These are phyloP conservation scores for Amphiprion percula DNA, from an alignment of 2,113 vertebrate species.

Conservation along the genomic window DNA sequence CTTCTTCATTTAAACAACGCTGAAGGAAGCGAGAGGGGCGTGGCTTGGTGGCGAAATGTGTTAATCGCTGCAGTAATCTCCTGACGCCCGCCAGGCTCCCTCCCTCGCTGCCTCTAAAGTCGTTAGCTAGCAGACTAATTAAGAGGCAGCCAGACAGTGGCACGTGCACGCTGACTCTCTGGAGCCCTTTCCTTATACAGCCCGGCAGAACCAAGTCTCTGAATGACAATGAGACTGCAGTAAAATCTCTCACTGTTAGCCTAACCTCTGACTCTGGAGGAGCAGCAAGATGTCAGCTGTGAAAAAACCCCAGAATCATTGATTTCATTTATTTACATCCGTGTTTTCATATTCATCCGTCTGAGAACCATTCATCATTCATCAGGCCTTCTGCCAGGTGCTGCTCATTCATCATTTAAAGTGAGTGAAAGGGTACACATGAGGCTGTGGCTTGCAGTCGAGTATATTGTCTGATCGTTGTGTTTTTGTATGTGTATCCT, in stretches of 20 bases:
- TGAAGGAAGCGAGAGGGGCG: conserved; percentile 15
- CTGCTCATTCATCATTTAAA: conserved; percentile 36
- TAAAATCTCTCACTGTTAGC: conserved; percentile 5
- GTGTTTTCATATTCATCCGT: neutral
- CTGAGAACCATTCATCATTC: neutral
- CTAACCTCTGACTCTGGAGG: conserved; percentile 6
- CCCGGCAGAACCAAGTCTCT: conserved; percentile 28
- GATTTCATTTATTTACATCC: neutral
- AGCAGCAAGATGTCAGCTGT: too few species aligned
- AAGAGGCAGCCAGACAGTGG: conserved; percentile 64
- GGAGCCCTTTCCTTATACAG: conserved; percentile 37
- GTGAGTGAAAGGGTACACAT: neutral
- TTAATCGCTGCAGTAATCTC: conserved; percentile 74
- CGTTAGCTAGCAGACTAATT: conserved; percentile 77
- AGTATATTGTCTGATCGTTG: neutral
- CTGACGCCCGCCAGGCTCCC: conserved; percentile 46
- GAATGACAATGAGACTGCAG: conserved; percentile 45
- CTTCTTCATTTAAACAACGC: conserved; percentile 1
- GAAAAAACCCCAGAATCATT: too few species aligned
- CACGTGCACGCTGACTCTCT: conserved; percentile 47
- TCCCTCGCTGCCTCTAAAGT: conserved; percentile 56
- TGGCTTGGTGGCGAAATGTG: conserved; percentile 48
- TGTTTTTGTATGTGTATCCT: neutral
- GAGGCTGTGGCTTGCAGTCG: conserved; percentile 5
- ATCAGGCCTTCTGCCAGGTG: neutral